phyloP scores from a whole-genome alignment of 2,888 invertebrate species.

The Heliconius ethilla region DNA sequence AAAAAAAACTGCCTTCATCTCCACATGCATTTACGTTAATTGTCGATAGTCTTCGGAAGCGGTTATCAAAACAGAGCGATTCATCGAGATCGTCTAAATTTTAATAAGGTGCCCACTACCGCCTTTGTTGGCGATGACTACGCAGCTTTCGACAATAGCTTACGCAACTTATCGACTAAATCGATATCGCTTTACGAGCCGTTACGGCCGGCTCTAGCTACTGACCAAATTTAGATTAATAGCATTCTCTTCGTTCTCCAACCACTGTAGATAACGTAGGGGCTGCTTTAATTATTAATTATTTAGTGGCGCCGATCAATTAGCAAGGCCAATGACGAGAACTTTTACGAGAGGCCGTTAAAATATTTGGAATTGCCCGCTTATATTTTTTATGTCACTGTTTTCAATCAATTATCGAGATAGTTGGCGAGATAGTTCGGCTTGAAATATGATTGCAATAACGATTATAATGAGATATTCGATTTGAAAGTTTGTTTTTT shows the following conservation, averaged over 20 bases:
- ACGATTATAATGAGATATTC: neutral
- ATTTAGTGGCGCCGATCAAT: constrained; percentile 73
- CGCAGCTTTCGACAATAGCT: constrained; percentile 77
- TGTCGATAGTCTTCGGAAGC: constrained; percentile 63
- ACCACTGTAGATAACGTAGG: constrained; percentile 55
- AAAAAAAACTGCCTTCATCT: constrained; percentile 55
- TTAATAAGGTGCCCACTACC: constrained; percentile 82
- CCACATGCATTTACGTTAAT: constrained; percentile 58
- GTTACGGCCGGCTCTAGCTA: constrained; percentile 77
- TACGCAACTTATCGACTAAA: constrained; percentile 81
- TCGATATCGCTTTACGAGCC: constrained; percentile 82
- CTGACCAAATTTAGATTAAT: constrained; percentile 81
- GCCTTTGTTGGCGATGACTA: constrained; percentile 76
- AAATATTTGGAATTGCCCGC: constrained; percentile 57
- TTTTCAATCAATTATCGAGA: constrained; percentile 32
- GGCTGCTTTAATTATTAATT: constrained; percentile 56
- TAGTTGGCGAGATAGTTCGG: constrained; percentile 3
- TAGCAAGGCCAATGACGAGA: constrained; percentile 49
- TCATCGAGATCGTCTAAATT: constrained; percentile 77
- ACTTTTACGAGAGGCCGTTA: constrained; percentile 64
- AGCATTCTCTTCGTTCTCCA: constrained; percentile 63
- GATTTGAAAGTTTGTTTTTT: constrained; percentile 3
- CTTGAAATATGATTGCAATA: constrained; percentile 10
- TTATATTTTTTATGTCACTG: constrained; percentile 39
- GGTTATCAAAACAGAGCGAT: constrained; percentile 79